Percentiles rank a stretch among this genome's conserved stretches.
Evolutionary conservation across 2,797 vertebrate genomes (phyloP).

Genomic region (Tangara arthus): DNA sequence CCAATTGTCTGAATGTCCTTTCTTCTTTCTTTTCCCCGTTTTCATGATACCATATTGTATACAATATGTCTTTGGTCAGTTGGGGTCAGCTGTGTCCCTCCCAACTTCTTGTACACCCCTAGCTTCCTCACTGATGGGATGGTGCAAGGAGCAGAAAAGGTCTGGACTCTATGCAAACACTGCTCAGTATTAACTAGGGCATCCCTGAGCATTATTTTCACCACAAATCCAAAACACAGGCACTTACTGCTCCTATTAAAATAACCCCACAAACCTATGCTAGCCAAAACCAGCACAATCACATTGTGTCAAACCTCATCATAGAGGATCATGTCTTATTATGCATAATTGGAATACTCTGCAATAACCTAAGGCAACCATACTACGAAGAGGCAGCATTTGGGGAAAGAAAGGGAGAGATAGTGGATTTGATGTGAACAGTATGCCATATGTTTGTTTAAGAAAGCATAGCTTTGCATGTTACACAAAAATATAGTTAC

Average conservation of each 20-base stretch:
- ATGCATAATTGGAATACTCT: background rate
- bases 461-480: background rate
- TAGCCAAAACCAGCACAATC: background rate
- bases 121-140: background rate
- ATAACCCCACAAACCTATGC: fast-evolving
- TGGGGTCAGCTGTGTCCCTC: background rate
- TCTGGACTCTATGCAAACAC: background rate
- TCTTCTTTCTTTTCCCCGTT: background rate
- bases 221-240: background rate
- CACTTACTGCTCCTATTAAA: background rate
- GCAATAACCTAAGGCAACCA: background rate
- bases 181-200: background rate
- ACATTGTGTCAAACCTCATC: background rate
- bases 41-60: background rate
- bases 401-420: background rate
- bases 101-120: background rate
- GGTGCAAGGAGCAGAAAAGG: background rate
- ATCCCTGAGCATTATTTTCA: background rate
- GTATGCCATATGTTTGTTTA: background rate
- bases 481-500: background rate
- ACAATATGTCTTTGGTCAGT: background rate
- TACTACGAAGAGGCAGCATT: background rate
- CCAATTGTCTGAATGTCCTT: background rate
- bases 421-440: background rate
- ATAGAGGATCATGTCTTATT: background rate